These are phyloP conservation scores for Alectoris magna DNA, from an alignment of 2,797 vertebrate species.

Conservation along the genomic window DNA sequence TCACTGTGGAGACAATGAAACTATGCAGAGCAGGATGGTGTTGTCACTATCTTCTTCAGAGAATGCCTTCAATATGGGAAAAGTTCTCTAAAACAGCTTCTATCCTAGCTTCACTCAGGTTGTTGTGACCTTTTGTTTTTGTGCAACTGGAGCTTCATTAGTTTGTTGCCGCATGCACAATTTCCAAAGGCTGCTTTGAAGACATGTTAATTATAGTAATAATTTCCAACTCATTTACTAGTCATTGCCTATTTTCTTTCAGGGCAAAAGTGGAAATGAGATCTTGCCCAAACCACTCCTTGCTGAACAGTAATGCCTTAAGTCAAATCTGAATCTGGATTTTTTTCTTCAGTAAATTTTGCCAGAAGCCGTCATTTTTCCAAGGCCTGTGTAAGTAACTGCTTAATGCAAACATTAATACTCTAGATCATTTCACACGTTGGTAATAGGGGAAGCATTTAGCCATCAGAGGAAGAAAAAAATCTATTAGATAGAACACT, in stretches of 20 bases:
- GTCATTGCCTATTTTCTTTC: constrained; percentile 71
- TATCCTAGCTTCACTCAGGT: not conserved
- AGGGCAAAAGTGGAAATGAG: constrained; percentile 61
- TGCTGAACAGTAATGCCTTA: constrained; percentile 57
- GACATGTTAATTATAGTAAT: constrained; percentile 75
- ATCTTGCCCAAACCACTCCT: constrained; percentile 48
- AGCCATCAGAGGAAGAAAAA: constrained; percentile 38
- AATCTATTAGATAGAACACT: constrained; percentile 48
- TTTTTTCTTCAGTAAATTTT: constrained; percentile 46
- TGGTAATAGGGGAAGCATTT: constrained; percentile 56
- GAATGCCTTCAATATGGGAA: constrained; percentile 18
- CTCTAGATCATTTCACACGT: constrained; percentile 42
- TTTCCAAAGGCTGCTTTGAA: constrained; percentile 70
- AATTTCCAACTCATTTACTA: constrained; percentile 78
- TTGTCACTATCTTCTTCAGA: constrained; percentile 2
- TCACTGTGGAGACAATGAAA: constrained; percentile 20
- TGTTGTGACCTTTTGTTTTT: constrained; percentile 71
- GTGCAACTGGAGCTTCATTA: constrained; percentile 70
- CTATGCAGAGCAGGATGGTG: not conserved
- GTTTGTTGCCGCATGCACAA: constrained; percentile 66
- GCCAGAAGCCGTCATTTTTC: constrained; percentile 40
- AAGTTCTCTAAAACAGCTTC: constrained; percentile 29
- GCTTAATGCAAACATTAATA: constrained; percentile 46
- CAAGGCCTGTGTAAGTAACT: constrained; percentile 35
- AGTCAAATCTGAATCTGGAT: constrained; percentile 51